phyloP scores from a whole-genome alignment of 2,888 invertebrate species.

The Leucania comma region DNA sequence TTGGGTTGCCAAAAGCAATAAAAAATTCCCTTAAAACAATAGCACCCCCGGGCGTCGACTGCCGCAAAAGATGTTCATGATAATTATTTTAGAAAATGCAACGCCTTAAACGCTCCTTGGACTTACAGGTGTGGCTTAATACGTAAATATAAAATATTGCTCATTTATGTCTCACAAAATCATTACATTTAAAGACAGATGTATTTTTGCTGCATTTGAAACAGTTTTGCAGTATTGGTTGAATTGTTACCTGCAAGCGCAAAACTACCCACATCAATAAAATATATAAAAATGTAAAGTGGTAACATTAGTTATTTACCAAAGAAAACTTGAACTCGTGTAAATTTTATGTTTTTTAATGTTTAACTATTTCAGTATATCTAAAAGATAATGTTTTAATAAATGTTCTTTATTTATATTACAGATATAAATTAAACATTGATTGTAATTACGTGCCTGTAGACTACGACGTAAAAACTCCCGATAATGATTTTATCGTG shows the following conservation, averaged over 20 bases:
- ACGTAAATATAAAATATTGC: slow-evolving; percentile 70
- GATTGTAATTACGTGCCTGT: slow-evolving; percentile 44
- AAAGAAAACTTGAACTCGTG: slow-evolving; percentile 10
- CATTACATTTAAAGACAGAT: slow-evolving; percentile 42
- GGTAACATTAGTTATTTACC: slow-evolving; percentile 5
- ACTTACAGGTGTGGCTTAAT: slow-evolving; percentile 84
- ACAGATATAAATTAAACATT: slow-evolving; percentile 50
- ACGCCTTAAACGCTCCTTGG: slow-evolving; percentile 87
- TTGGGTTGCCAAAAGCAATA: slow-evolving; percentile 88
- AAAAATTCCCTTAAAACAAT: slow-evolving; percentile 89
- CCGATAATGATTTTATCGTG: slow-evolving; percentile 44
- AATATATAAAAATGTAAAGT: neutral
- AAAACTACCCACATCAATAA: neutral
- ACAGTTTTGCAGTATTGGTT: slow-evolving; percentile 8
- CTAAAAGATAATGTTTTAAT: slow-evolving; percentile 34
- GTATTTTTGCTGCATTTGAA: slow-evolving; percentile 43
- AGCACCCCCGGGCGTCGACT: slow-evolving; percentile 86
- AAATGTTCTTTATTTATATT: slow-evolving; percentile 51
- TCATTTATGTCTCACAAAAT: slow-evolving; percentile 56
- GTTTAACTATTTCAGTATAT: slow-evolving; percentile 15
- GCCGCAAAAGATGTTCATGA: slow-evolving; percentile 86
- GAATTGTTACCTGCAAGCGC: neutral
- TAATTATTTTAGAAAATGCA: slow-evolving; percentile 87
- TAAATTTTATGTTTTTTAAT: slow-evolving; percentile 27
- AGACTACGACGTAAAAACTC: slow-evolving; percentile 16